These are phyloP conservation scores for Ictalurus punctatus DNA, from an alignment of 2,113 vertebrate species.

Conservation along the genomic window DNA sequence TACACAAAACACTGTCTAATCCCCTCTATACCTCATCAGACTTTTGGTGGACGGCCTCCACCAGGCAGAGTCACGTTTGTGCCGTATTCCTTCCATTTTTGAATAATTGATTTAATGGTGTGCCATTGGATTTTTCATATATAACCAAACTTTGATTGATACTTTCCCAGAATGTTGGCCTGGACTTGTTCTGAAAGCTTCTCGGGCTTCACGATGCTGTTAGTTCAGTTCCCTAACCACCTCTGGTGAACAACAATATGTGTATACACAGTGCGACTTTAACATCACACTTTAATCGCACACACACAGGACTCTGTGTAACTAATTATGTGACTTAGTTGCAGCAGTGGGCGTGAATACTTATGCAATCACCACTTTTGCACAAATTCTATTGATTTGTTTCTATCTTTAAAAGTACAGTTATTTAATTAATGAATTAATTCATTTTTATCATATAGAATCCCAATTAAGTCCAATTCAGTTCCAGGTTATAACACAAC, in stretches of 20 bases:
- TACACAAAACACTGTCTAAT: background rate
- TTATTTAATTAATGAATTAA: background rate
- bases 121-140: background rate
- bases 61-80: background rate
- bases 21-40: background rate
- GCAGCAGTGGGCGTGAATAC: background rate
- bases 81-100: background rate
- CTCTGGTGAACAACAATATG: background rate
- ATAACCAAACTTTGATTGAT: background rate
- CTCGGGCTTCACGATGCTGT: background rate
- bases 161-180: background rate
- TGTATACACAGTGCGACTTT: background rate
- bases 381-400: background rate
- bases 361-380: background rate
- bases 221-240: background rate
- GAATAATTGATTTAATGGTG: background rate
- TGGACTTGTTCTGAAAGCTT: background rate
- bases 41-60: background rate
- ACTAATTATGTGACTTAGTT: background rate
- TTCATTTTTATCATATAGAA: background rate
- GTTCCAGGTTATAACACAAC: background rate
- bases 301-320: background rate
- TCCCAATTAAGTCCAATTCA: background rate
- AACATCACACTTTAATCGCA: background rate
- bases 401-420: background rate